Base-by-base conservation (phyloP, 2,888 invertebrate genomes). In the Globia sparganii region DNA sequence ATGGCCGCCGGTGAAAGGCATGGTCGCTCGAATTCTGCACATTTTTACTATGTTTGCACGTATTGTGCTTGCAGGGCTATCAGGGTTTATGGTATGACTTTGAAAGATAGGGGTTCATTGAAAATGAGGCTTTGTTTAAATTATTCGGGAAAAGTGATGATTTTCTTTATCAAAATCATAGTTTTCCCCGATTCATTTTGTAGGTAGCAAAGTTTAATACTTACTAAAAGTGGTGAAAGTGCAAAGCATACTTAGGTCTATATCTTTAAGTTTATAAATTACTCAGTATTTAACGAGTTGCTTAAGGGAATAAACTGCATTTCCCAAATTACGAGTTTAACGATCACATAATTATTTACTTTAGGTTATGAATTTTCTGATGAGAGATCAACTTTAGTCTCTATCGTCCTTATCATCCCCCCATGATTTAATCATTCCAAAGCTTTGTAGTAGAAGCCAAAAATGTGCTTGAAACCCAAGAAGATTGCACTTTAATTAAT, bases 1-100 rank as follows among this genome's bases (percentile, higher is more conserved):
- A 61, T 72, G 73, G 81, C 71, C 77, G 81, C 74, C 79, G 85
- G 90, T 87, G 90, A 89, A 89, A 89, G 90, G 90, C 86, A 84
- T 56, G 65, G 65, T 62, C 81, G 81, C 73, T 77, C 76, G 70
- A 72, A 87, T 78, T 80, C 71, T 64, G 49, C 62, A 67, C 78
- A 79, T 78, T 87, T 87, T 87, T 79, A 77, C 78, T 71, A 75
- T 75, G 61, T 67, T 71, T 70, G 72, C 72, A 68, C 13, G 69
- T 70, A 77, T 81, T 84, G 77, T 73, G 68, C 15, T 79, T 62
- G 72, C 68, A 40, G 70, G 72, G 66, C 71, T 61, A 58, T 25
- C 71, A 65, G 68, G 59, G 37, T 34, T n/a, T 58, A 34, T 49
- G 43, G n/a, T 18, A 4, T 56, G 46, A 25, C 49, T 70, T 56